Evolutionary conservation across 2,888 invertebrate species (phyloP).

Genomic region (Amphimallon solstitiale): DNA sequence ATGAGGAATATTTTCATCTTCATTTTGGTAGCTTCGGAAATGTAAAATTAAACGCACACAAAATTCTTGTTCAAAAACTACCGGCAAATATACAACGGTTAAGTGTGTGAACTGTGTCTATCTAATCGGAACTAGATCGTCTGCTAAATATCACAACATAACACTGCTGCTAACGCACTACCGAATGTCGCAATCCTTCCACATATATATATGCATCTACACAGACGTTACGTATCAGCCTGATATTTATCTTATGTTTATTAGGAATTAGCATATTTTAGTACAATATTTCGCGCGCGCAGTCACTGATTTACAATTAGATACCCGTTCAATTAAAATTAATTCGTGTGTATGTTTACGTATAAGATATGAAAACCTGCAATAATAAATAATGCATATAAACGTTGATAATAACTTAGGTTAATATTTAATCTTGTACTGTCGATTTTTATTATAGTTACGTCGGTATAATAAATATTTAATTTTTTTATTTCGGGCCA

Average conservation of each 20-base stretch:
- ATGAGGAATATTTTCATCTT: slow-evolving; percentile 22
- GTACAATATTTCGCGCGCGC: neutral
- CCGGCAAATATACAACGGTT: no score
- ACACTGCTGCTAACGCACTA: neutral
- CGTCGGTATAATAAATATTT: no score
- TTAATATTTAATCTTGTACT: no score
- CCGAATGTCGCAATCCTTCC: slow-evolving; percentile 20
- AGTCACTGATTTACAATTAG: slow-evolving; percentile 5
- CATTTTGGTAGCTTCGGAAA: neutral
- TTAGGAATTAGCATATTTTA: slow-evolving; percentile 21
- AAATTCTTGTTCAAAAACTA: neutral
- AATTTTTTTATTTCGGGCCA: no score
- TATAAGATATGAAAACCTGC: neutral
- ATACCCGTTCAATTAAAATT: slow-evolving; percentile 5
- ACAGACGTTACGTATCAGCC: neutral
- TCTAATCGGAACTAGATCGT: no score
- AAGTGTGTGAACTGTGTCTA: no score
- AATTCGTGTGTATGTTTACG: neutral
- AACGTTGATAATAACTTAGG: no score
- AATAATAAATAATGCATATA: no score
- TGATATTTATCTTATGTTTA: slow-evolving; percentile 27
- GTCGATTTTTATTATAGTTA: no score
- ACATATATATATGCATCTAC: neutral
- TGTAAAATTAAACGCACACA: neutral
- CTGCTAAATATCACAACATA: no score